Base-by-base conservation (phyloP, 1,140 invertebrate species). In the Listronotus oregonensis region DNA sequence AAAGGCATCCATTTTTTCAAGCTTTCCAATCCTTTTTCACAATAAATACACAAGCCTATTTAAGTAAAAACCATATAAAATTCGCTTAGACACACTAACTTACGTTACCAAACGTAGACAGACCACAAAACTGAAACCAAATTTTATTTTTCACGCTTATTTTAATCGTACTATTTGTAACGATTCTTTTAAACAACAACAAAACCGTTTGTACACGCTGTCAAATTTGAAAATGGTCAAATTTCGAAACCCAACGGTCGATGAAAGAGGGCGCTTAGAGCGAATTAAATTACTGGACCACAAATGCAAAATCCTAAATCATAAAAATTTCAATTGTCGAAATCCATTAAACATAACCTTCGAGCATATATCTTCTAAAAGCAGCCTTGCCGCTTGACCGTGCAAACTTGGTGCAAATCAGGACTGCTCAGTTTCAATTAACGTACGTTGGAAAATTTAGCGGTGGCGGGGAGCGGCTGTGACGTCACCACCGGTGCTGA, bases 1-100 rank as follows among this genome's bases (percentile, higher is more conserved):
- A 65, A 77, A 76, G 37, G 75, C 67, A 71, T 75, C 73, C 74
- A 75, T 75, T 66, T 57, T 62, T 47, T 2, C 3, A 55, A 27
- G 0, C 14, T 39, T 34, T 39, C 1, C 4, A 54, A 54, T 54
- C 34, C 11, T 37, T 37, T 37, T 37, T 10, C 34, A 12, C 8
- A 39, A 10, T 17, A 11, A 32, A 52, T 17, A n/a, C 9, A 18
- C 17, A 11, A n/a, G 11, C 5, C 17, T 11, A 37, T 27, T 52
- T 39, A 14, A 8, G 7, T 31, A 52, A 52, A 34, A 34, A 52
- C 47, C 47, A 50, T 32, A n/a, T 15, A 37, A 14, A 52, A 14
- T n/a, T 14, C 50, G 34, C 50, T n/a, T n/a, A 52, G 0, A 52
- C 1, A 14, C 1, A 37, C n/a, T 14, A 27, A 14, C 3, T 18